Evolutionary conservation across 2,888 invertebrate genomes (phyloP), one percentile per base, ranked within the genome.

Genomic region (Trachelus troglodyta): DNA sequence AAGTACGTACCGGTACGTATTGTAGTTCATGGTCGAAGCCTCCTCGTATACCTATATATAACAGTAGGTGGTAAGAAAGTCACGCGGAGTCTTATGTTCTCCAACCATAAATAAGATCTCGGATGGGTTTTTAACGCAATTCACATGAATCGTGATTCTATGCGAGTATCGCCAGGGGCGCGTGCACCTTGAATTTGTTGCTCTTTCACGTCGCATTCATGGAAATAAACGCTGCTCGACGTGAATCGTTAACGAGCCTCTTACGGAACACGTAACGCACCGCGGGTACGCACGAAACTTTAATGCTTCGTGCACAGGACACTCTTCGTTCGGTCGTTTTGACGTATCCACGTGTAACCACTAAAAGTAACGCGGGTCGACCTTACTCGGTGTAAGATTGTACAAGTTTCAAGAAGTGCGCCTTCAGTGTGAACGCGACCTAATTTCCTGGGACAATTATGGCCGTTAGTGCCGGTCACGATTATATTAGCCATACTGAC

Each of bases 191-290:
- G 71, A 71, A 71, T 71, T 71, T 71, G 71, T 71, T 71, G 71
- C 71, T 71, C 71, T 71, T 71, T 71, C 71, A 71, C 71, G 71
- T 71, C 71, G 71, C 71, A 71, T 71, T 71, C 71, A 34, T 71
- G 71, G 71, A 71, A 71, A 71, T 71, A 34, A 71, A 71, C 34
- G 71, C 12, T 31, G 30, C 71, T 71, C 71, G 71, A 71, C 12
- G 33, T 31, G 71, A 71, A 71, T 71, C 71, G 71, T 71, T 71
- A 71, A 71, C 33, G 15, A 34, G 71, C 71, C 31, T 34, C 71
- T 71, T 34, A 34, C 71, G 31, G 71, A 71, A 71, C 9, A 56
- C 56, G 56, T 3, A 71, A 71, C 31, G 31, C 31, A 71, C 31
- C 12, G 31, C 71, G 71, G 30, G 23, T 23, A 34, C 31, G 71